A percentile compares a stretch with the other conserved stretches of the same genome.
Evolutionary conservation across 2,797 vertebrate species (phyloP).

Genomic region (Poeciliopsis turneri): DNA sequence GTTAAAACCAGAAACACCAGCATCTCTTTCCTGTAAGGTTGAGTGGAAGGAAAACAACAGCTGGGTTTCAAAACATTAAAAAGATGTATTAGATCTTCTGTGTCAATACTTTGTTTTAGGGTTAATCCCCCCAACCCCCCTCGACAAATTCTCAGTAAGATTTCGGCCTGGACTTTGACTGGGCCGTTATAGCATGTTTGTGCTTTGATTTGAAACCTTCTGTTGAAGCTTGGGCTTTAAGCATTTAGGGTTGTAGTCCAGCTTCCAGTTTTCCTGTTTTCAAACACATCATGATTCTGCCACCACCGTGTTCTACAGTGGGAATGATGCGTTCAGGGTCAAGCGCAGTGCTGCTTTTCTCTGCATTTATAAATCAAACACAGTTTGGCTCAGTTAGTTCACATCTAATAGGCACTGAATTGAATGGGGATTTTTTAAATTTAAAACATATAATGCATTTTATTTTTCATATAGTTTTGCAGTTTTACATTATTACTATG

Average conservation of each 20-base stretch:
- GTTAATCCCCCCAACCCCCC: too few species aligned
- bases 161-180: background rate
- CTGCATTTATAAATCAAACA: background rate
- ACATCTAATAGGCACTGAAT: background rate
- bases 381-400: background rate
- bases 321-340: background rate
- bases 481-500: background rate
- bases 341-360: background rate
- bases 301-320: background rate
- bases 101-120: background rate
- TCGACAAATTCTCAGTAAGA: background rate
- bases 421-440: background rate
- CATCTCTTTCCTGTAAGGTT: background rate
- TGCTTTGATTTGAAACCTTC: background rate
- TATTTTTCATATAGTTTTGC: background rate
- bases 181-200: background rate
- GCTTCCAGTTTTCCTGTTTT: background rate
- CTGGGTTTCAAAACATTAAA: background rate
- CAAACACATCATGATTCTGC: background rate
- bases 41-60: background rate
- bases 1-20: background rate
- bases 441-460: background rate
- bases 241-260: background rate
- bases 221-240: too few species aligned
- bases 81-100: background rate